A percentile compares a stretch with the other conserved stretches of the same genome.
These are phyloP conservation scores for Caenorhabditis sp. DNA, from an alignment of 2,888 invertebrate genomes.

Conservation along the genomic window DNA sequence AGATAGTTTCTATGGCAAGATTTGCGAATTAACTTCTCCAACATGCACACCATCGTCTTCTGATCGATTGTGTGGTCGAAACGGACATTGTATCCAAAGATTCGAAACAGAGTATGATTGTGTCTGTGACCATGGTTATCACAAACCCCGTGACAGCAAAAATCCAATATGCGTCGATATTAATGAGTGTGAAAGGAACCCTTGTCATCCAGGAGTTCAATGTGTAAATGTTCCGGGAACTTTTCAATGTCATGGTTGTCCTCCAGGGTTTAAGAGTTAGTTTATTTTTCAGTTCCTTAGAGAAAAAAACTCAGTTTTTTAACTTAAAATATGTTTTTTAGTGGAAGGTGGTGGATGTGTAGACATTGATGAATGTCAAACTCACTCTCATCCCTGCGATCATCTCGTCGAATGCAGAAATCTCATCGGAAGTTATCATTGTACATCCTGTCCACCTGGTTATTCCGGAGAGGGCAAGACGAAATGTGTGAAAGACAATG, in stretches of 20 bases:
- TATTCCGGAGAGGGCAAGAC: not conserved
- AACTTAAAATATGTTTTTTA: no score
- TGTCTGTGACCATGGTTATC: not conserved
- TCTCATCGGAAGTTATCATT: not conserved
- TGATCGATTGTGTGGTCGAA: not conserved
- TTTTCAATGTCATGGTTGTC: not conserved
- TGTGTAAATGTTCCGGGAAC: not conserved
- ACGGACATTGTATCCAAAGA: not conserved
- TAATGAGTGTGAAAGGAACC: not conserved
- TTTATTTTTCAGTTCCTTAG: not conserved
- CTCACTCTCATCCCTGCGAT: not conserved
- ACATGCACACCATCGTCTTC: not conserved
- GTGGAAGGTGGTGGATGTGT: not conserved
- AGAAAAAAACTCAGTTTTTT: no score
- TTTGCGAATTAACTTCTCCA: not conserved
- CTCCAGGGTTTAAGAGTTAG: not conserved
- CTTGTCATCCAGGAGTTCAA: not conserved
- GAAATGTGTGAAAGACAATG: not conserved
- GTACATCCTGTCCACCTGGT: not conserved
- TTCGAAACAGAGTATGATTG: not conserved
- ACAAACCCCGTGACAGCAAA: not conserved
- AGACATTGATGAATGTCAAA: not conserved
- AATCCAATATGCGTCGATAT: not conserved
- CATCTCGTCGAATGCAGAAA: not conserved
- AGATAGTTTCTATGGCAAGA: not conserved